Evolutionary conservation across 2,113 vertebrate genomes (phyloP).

Genomic region (Datnioides undecimradiatus): DNA sequence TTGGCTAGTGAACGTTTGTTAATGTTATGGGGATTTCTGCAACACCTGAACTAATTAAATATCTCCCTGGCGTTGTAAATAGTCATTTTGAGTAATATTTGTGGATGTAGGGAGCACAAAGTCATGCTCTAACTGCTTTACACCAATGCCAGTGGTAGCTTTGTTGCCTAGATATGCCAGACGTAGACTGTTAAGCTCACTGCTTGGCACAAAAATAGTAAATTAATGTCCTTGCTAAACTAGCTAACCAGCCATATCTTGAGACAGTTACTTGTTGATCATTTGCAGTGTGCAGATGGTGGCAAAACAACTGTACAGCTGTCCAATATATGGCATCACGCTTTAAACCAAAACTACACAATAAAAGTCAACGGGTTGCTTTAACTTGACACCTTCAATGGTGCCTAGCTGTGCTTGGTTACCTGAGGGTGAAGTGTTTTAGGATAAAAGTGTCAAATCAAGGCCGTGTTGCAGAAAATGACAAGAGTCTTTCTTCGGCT

Average conservation of each 20-base stretch:
- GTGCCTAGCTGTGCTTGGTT: no score
- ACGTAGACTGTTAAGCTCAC: not conserved
- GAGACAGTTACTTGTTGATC: no score
- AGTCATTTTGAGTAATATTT: not conserved
- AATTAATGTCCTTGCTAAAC: no score
- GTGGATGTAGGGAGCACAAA: not conserved
- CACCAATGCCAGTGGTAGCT: not conserved
- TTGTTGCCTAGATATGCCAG: not conserved
- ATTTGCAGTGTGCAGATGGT: no score
- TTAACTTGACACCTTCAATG: no score
- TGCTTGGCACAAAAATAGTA: no score
- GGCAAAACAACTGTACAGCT: no score
- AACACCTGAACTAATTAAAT: slow-evolving; percentile 15
- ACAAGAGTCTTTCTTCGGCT: not conserved
- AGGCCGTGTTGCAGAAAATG: not conserved
- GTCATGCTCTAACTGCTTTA: not conserved
- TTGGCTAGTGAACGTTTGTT: not conserved
- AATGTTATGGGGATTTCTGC: slow-evolving; percentile 47
- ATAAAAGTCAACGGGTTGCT: no score
- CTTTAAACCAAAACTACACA: no score
- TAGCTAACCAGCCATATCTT: no score
- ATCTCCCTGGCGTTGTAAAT: not conserved
- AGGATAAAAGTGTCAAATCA: not conserved
- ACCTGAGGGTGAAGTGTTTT: not conserved
- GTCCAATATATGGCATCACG: no score